Evolutionary conservation across 2,797 vertebrate species (phyloP).

Genomic region (Rhinatrema bivittatum): DNA sequence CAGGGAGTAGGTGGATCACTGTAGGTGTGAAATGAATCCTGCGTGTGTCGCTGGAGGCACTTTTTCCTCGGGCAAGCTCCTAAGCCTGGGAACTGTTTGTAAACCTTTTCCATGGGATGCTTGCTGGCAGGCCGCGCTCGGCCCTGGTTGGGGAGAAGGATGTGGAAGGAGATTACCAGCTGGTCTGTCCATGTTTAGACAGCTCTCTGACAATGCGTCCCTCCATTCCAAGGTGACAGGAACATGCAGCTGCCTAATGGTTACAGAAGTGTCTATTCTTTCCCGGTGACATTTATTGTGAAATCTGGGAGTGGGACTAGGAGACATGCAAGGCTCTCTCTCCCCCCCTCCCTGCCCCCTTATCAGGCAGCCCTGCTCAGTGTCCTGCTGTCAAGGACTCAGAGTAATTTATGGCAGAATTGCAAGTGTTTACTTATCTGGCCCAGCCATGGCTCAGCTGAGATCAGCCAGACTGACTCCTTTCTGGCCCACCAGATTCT

Average conservation of each 20-base stretch:
- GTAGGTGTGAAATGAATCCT: no score
- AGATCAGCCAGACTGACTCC: conserved; percentile 77
- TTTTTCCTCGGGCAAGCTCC: no score
- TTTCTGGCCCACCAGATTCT: conserved; percentile 46
- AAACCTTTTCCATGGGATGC: conserved; percentile 15
- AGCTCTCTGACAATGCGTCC: conserved; percentile 36
- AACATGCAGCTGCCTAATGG: conserved; percentile 42
- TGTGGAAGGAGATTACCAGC: conserved; percentile 37
- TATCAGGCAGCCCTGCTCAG: conserved; percentile 82
- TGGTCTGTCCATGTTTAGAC: conserved; percentile 39
- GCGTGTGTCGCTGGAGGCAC: no score
- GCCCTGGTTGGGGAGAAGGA: conserved; percentile 35
- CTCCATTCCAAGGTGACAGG: conserved; percentile 48
- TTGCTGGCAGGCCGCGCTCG: conserved; percentile 22
- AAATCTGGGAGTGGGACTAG: conserved; percentile 51
- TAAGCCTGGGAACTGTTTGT: conserved; percentile 20
- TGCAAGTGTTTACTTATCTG: conserved; percentile 84
- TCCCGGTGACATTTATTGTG: conserved; percentile 54
- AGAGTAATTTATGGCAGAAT: conserved; percentile 83
- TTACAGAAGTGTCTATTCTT: conserved; percentile 54
- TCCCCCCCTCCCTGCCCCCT: no score
- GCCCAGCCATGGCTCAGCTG: conserved; percentile 51
- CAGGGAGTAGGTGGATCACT: no score
- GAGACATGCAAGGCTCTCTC: conserved; percentile 57
- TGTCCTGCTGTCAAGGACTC: conserved; percentile 82